Evolutionary conservation across 2,888 invertebrate species (phyloP).

Genomic region (Coremacera marginata): DNA sequence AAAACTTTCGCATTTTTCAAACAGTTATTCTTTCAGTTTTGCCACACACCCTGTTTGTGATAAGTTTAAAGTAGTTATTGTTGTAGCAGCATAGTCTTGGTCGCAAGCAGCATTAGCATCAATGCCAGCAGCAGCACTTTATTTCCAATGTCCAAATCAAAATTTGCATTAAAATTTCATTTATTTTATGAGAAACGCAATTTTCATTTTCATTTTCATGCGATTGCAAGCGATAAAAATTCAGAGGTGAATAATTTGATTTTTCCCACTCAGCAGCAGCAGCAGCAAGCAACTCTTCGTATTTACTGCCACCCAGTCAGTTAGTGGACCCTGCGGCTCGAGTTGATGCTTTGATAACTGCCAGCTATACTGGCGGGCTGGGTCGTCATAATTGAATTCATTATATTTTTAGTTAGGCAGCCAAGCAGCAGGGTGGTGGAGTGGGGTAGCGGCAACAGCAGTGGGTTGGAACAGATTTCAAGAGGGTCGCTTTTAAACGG

Average conservation of each 20-base stretch:
- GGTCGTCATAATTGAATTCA: constrained; percentile 27
- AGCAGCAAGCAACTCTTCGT: too few relatives aligned
- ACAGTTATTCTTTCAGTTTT: too few relatives aligned
- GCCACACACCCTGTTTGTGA: too few relatives aligned
- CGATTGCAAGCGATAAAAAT: constrained; percentile 30
- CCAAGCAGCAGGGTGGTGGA: too few relatives aligned
- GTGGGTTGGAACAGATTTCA: not conserved
- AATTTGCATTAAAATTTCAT: constrained; percentile 32
- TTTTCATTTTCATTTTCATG: constrained; percentile 9
- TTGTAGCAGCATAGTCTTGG: too few relatives aligned
- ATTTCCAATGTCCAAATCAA: not conserved
- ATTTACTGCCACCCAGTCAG: not conserved
- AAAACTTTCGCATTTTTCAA: too few relatives aligned
- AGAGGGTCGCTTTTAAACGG: not conserved
- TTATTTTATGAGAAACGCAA: constrained; percentile 11
- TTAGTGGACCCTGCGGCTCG: not conserved
- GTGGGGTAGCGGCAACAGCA: not conserved
- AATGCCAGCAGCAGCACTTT: not conserved
- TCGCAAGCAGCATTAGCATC: not conserved
- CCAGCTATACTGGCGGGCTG: not conserved
- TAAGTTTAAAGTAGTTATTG: too few relatives aligned
- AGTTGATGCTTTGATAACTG: too few relatives aligned
- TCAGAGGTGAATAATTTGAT: constrained; percentile 31
- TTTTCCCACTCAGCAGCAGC: not conserved
- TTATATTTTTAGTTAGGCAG: not conserved